These are phyloP conservation scores for Nasonia giraulti DNA, from an alignment of 1,140 invertebrate genomes.

Conservation along the genomic window DNA sequence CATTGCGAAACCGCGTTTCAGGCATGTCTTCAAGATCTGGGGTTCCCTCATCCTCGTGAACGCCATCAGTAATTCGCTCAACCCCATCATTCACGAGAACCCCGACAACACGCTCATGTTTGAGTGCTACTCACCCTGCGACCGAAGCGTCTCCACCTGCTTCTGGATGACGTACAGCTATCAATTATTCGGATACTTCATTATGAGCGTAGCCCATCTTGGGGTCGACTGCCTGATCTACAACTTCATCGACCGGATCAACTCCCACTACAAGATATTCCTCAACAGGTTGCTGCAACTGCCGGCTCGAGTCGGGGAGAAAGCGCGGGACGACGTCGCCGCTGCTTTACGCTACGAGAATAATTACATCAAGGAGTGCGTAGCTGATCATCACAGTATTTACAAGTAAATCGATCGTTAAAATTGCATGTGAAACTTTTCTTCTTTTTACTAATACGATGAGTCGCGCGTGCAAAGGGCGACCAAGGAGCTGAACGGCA, in stretches of 20 bases:
- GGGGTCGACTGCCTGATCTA: neutral
- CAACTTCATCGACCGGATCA: neutral
- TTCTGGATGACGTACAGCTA: neutral
- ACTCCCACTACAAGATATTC: neutral
- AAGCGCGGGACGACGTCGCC: neutral
- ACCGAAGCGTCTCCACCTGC: neutral
- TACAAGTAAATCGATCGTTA: constrained; percentile 45
- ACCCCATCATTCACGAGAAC: neutral
- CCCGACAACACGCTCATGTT: neutral
- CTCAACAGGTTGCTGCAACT: neutral
- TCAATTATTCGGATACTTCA: neutral
- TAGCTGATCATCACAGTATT: constrained; percentile 54
- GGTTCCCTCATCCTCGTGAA: neutral
- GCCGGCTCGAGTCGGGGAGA: neutral
- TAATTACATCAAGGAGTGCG: constrained; percentile 32
- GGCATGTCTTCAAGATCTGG: neutral
- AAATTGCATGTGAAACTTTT: too few species aligned
- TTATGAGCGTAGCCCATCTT: neutral
- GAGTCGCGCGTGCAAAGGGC: constrained; percentile 44
- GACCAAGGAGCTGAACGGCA: constrained; percentile 44
- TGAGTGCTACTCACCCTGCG: neutral
- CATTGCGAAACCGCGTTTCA: neutral
- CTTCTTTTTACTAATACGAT: too few species aligned
- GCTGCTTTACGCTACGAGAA: neutral
- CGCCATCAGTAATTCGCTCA: neutral